phyloP scores from a whole-genome alignment of 1,140 invertebrate species.

The Bathynomus jamesi region DNA sequence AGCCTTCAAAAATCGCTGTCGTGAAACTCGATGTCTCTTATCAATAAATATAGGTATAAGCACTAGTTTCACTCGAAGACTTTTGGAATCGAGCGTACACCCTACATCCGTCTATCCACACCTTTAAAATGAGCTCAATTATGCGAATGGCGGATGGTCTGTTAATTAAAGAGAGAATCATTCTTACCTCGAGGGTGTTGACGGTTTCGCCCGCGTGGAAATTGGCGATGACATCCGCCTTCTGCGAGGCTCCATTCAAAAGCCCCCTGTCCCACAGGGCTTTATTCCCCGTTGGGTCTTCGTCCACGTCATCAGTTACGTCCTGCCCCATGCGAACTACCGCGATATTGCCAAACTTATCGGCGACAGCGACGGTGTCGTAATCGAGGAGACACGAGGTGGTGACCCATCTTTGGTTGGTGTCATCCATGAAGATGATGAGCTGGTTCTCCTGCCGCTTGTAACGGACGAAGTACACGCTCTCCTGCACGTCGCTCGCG shows the following conservation, averaged over 20 bases:
- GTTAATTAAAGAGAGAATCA: too few species aligned
- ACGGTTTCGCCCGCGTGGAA: constrained; percentile 36
- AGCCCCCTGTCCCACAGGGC: constrained; percentile 96
- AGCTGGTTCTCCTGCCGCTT: constrained; percentile 93
- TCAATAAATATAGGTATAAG: too few species aligned
- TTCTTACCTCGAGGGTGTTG: constrained; percentile 32
- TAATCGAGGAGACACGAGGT: constrained; percentile 89
- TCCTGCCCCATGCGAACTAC: constrained; percentile 81
- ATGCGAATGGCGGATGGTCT: too few species aligned
- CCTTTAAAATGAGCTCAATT: too few species aligned
- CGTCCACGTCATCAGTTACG: constrained; percentile 93
- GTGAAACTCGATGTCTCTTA: too few species aligned
- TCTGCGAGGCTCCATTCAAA: constrained; percentile 94
- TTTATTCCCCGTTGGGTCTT: constrained; percentile 97
- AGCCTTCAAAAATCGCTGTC: background rate
- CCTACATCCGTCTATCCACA: too few species aligned
- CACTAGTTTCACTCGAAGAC: too few species aligned
- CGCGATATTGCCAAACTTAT: constrained; percentile 97
- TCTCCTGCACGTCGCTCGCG: constrained; percentile 94
- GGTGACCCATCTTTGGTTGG: constrained; percentile 92
- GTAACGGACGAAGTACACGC: constrained; percentile 92
- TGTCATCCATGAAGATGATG: constrained; percentile 97
- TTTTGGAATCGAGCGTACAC: too few species aligned
- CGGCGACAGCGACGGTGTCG: constrained; percentile 88
- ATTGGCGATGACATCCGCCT: constrained; percentile 70